A percentile compares a stretch with the other conserved stretches of the same genome.
Evolutionary conservation across 2,113 vertebrate species (phyloP).

Genomic region (Collichthys lucidus): DNA sequence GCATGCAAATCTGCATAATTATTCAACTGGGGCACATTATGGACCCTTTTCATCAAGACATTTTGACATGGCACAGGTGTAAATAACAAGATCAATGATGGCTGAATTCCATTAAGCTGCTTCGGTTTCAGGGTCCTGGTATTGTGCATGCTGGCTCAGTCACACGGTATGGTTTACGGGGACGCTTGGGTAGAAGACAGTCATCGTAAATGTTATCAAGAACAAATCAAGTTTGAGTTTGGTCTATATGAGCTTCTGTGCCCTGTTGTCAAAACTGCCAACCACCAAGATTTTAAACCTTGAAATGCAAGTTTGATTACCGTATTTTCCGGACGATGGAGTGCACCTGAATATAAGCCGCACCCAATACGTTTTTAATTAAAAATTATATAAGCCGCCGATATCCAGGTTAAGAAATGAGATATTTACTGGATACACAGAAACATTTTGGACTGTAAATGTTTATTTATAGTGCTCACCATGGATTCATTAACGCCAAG

Average conservation of each 20-base stretch:
- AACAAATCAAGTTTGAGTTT: neutral
- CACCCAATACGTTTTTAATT: too few relatives aligned
- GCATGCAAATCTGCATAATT: constrained; percentile 9
- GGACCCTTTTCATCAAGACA: neutral
- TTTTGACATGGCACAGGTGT: constrained; percentile 1
- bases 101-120: constrained; percentile 5
- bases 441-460: too few relatives aligned
- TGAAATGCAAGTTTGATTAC: too few relatives aligned
- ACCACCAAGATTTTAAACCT: too few relatives aligned
- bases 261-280: too few relatives aligned
- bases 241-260: neutral
- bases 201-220: neutral
- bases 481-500: too few relatives aligned
- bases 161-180: neutral
- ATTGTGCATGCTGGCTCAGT: constrained; percentile 2
- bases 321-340: too few relatives aligned
- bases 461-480: too few relatives aligned
- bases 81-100: constrained; percentile 14
- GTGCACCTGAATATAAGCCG: too few relatives aligned
- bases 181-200: neutral
- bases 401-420: too few relatives aligned
- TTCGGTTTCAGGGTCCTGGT: constrained; percentile 21
- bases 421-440: too few relatives aligned
- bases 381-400: too few relatives aligned
- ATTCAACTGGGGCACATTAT: neutral